Conservation (phyloP, 1,140 invertebrate species). For the Sycophila sp. region DNA sequence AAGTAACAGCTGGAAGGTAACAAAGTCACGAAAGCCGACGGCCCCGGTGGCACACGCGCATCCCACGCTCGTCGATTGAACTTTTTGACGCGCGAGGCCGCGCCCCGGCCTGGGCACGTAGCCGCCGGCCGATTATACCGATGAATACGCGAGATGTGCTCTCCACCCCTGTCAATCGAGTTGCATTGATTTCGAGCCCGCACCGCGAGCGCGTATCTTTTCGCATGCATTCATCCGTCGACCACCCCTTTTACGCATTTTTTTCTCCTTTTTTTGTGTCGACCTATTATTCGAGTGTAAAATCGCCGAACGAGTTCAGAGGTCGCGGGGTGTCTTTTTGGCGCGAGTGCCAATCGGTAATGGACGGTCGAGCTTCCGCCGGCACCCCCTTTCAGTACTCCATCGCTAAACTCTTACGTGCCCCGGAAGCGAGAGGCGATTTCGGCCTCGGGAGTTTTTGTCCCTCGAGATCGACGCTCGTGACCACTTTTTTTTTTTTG, state of each 20-base stretch:
- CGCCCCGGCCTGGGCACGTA: background rate
- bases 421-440: background rate
- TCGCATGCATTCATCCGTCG: constrained; percentile 17
- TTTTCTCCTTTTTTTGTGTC: background rate
- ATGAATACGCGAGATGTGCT: constrained; percentile 41
- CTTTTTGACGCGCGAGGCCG: constrained; percentile 42
- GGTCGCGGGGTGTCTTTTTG: constrained; percentile 10
- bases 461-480: background rate
- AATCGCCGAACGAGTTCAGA: background rate
- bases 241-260: background rate
- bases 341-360: constrained; percentile 40
- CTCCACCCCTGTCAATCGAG: constrained; percentile 43
- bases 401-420: background rate
- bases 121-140: constrained; percentile 40
- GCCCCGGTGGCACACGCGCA: too few species aligned
- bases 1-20: too few species aligned
- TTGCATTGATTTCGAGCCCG: constrained; percentile 42
- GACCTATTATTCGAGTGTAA: background rate
- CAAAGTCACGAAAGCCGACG: too few species aligned
- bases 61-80: constrained; percentile 48
- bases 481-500: background rate
- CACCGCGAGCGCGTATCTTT: background rate
- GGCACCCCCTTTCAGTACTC: background rate
- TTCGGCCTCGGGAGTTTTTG: background rate
- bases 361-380: constrained; percentile 25